Evolutionary conservation across 2,888 invertebrate species (phyloP).

Genomic region (Danaus chrysippus): DNA sequence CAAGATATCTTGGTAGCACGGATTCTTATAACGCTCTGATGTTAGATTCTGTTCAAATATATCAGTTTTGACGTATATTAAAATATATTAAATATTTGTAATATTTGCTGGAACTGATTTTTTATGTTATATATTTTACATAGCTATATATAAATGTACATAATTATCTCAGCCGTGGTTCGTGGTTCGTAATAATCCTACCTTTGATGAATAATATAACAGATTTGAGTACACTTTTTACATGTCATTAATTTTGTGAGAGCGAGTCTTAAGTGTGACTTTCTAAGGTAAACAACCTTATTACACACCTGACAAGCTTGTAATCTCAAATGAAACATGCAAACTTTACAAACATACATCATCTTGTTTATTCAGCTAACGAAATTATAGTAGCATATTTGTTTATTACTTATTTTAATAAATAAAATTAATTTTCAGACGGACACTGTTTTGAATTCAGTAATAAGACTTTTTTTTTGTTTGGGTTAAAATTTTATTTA

Average conservation of each 20-base stretch:
- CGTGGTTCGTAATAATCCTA: too few relatives aligned
- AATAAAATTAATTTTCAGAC: background rate
- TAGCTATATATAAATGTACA: background rate
- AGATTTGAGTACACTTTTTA: background rate
- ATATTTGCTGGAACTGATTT: background rate
- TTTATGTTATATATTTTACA: background rate
- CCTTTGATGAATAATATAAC: background rate
- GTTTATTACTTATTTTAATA: conserved; percentile 1
- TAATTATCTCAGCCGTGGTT: background rate
- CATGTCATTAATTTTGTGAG: background rate
- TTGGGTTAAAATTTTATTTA: too few relatives aligned
- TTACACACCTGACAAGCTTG: background rate
- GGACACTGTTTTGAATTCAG: background rate
- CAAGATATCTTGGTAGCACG: conserved; percentile 10
- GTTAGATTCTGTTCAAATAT: background rate
- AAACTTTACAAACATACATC: background rate
- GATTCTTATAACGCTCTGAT: conserved; percentile 10
- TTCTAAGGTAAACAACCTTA: conserved; percentile 1
- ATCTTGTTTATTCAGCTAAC: background rate
- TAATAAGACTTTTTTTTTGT: too few relatives aligned
- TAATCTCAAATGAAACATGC: background rate
- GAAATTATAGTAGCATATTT: conserved; percentile 4
- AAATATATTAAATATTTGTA: background rate
- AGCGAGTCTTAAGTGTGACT: background rate
- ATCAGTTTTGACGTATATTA: background rate